A percentile compares a stretch with the other conserved stretches of the same genome.
Evolutionary conservation across 2,113 vertebrate species (phyloP).

Genomic region (Epinephelus cyanopodus): DNA sequence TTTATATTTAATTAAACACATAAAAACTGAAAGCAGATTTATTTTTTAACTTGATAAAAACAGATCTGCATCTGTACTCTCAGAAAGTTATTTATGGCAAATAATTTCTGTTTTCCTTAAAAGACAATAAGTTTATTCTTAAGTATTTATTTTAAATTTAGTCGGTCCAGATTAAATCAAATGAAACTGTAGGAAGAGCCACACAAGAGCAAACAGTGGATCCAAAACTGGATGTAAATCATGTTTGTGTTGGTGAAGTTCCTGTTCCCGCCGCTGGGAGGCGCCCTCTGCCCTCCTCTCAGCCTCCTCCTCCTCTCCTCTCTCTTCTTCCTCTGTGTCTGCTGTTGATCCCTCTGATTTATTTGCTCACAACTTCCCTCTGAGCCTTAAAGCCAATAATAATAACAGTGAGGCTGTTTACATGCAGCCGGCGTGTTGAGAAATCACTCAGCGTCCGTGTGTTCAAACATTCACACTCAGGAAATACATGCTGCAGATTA

Average conservation of each 20-base stretch:
- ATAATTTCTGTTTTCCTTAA: no score
- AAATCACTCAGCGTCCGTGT: not conserved
- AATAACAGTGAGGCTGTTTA: not conserved
- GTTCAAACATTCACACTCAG: conserved; percentile 1
- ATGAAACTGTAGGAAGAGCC: not conserved
- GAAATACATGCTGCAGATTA: not conserved
- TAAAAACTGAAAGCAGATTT: no score
- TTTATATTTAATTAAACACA: not conserved
- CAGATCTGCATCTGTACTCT: not conserved
- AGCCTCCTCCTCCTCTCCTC: not conserved
- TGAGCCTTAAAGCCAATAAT: not conserved
- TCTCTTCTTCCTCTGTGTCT: not conserved
- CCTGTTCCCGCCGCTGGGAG: conserved; percentile 1
- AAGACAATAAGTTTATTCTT: not conserved
- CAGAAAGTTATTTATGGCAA: not conserved
- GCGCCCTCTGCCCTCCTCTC: conserved; percentile 11
- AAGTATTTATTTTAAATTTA: not conserved
- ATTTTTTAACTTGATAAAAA: no score
- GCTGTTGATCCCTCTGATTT: not conserved
- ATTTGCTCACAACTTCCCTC: conserved; percentile 14
- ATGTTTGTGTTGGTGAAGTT: not conserved
- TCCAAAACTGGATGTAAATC: not conserved
- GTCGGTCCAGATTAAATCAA: not conserved
- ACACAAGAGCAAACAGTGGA: not conserved
- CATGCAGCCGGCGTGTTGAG: not conserved